Evolutionary conservation across 2,888 invertebrate species (phyloP).

Genomic region (Pherbina coryleti): DNA sequence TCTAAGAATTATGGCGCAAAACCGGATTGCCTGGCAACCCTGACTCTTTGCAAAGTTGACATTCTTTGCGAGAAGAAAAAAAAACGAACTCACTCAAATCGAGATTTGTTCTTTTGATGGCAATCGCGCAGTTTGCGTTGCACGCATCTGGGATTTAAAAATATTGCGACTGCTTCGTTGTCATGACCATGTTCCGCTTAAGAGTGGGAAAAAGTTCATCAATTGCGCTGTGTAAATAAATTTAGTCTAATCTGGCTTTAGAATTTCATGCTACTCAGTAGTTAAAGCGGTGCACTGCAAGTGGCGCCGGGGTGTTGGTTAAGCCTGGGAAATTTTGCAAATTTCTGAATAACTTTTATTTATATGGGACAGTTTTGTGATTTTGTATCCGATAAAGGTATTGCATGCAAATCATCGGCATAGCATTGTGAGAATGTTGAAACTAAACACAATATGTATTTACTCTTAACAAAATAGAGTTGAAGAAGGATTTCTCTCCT

Average conservation of each 20-base stretch:
- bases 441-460: background rate
- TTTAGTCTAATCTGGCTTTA: background rate
- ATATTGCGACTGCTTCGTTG: background rate
- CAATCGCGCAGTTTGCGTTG: slow-evolving; percentile 10
- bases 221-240: slow-evolving; percentile 20
- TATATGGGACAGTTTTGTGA: no score
- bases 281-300: no score
- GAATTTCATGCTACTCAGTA: slow-evolving; percentile 10
- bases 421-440: no score
- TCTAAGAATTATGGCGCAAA: background rate
- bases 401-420: no score
- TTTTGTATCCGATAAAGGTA: no score
- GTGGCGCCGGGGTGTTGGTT: no score
- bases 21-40: background rate
- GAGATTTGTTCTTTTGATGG: slow-evolving; percentile 1
- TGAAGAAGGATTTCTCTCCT: no score
- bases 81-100: background rate
- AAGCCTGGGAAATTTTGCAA: no score
- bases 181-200: background rate
- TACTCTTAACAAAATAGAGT: background rate
- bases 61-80: background rate
- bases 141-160: slow-evolving; percentile 20
- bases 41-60: background rate
- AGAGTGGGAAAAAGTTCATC: slow-evolving; percentile 3
- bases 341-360: no score